Percentiles rank a stretch among this genome's conserved stretches.
phyloP scores from a whole-genome alignment of 2,797 vertebrate species.

The Enteromius afrohamiltoni region DNA sequence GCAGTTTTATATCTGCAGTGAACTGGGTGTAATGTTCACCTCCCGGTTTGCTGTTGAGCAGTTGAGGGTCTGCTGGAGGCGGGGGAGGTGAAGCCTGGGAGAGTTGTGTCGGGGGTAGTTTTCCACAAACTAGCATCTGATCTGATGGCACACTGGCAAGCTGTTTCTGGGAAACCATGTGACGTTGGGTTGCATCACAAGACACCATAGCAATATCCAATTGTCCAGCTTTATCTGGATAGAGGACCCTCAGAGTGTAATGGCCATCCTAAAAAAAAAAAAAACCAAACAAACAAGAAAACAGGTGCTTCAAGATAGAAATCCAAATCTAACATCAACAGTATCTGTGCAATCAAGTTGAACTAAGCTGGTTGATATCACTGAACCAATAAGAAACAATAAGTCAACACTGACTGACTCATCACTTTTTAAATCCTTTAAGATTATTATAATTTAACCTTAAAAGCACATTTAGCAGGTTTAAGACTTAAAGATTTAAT shows the following conservation, averaged over 20 bases:
- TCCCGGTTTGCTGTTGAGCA: background rate
- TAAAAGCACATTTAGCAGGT: too few relatives aligned
- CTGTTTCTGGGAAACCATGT: background rate
- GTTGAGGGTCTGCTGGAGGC: background rate
- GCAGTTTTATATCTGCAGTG: background rate
- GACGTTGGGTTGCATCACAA: conserved; percentile 7
- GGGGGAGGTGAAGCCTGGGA: too few relatives aligned
- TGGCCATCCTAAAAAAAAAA: conserved; percentile 16
- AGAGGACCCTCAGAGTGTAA: conserved; percentile 45
- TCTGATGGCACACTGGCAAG: background rate
- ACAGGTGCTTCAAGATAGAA: background rate
- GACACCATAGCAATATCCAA: conserved; percentile 22
- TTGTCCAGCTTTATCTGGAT: conserved; percentile 11
- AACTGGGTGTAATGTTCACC: background rate
- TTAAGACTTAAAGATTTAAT: too few relatives aligned
- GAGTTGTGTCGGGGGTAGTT: background rate
- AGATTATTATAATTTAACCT: too few relatives aligned
- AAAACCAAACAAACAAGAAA: too few relatives aligned
- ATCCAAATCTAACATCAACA: too few relatives aligned
- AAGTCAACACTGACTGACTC: too few relatives aligned
- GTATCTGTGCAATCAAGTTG: too few relatives aligned
- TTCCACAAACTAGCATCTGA: background rate
- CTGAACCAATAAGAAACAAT: too few relatives aligned
- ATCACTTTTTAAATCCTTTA: too few relatives aligned
- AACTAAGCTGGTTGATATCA: too few relatives aligned